phyloP scores from a whole-genome alignment of 2,797 vertebrate species.

The Sebastes aleutianus region DNA sequence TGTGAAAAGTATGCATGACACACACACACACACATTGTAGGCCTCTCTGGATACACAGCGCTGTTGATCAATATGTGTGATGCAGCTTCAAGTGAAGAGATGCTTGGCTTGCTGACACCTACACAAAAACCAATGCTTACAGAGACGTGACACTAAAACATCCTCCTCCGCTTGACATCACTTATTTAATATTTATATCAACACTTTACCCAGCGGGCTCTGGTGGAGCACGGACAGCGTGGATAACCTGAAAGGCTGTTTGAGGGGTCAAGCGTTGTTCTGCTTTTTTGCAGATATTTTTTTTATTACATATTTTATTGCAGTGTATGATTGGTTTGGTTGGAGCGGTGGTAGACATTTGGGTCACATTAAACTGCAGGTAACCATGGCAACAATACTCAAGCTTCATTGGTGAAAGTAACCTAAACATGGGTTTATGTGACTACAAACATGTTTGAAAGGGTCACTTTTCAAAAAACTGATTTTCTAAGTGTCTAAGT shows the following conservation, averaged over 20 bases:
- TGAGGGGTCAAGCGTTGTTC: background rate
- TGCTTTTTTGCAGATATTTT: background rate
- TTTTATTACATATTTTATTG: background rate
- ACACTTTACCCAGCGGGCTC: background rate
- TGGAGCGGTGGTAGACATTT: background rate
- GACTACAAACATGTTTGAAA: background rate
- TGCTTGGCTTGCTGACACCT: slow-evolving; percentile 50
- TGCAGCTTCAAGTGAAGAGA: slow-evolving; percentile 27
- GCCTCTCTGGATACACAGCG: background rate
- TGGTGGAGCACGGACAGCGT: background rate
- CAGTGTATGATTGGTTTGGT: background rate
- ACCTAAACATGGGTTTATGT: background rate
- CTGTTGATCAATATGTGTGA: slow-evolving; percentile 45
- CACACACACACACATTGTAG: background rate
- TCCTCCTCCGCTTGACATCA: slow-evolving; percentile 50
- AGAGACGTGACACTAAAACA: slow-evolving; percentile 35
- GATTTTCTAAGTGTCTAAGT: too few relatives aligned
- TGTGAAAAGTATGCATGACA: background rate
- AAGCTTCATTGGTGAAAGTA: background rate
- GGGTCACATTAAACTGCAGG: background rate
- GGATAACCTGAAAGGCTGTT: background rate
- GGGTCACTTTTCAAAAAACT: background rate
- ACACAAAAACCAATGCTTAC: slow-evolving; percentile 37
- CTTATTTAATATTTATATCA: slow-evolving; percentile 49
- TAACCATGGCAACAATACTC: background rate